Evolutionary conservation across 1,140 invertebrate species (phyloP), one percentile per base, ranked within the genome.

Genomic region (Drosophila asahinai): DNA sequence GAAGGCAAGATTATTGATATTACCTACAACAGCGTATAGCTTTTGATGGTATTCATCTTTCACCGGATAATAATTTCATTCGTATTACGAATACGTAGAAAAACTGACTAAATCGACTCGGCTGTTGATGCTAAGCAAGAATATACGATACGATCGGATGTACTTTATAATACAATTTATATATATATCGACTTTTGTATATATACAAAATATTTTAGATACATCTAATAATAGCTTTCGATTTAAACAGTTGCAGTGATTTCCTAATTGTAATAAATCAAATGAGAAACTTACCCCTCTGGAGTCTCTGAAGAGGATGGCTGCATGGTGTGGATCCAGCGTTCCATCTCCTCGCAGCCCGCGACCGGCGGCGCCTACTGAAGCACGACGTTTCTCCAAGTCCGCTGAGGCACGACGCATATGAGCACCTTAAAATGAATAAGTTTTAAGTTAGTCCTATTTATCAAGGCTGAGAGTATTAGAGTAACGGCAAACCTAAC

Each of bases 271-370:
- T 9, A 17, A 2, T 38, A 33, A 8, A 15, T 57, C 22, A 33
- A 30, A 11, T 40, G 51, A 4, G 45, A 12, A 38, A 95, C 97
- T 97, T 93, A 98, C 97, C 94, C 97, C 97, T 94, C 97, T 94
- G 12, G 97, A 96, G 93, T 98, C 97, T 81, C 97, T 94, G 93
- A 98, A 98, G 63, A 98, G 94, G 72, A 98, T 97, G 72, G 97
- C 97, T 52, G 97, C 97, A 93, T 97, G 97, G 81, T 96, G 95
- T 25, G 97, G 97, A 94, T 98, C 97, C 47, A 97, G 93, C 91
- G 94, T 83, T 47, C 92, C 93, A 77, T 93, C 91, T n/a, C 83
- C 90, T 65, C 92, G 80, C 62, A 92, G 75, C 52, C 93, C 93
- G 30, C 93, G 91, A 57, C 89, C 91, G 45, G 95, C 94, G 57